Evolutionary conservation across 2,888 invertebrate species (phyloP).

Genomic region (Luffia ferchaultella): DNA sequence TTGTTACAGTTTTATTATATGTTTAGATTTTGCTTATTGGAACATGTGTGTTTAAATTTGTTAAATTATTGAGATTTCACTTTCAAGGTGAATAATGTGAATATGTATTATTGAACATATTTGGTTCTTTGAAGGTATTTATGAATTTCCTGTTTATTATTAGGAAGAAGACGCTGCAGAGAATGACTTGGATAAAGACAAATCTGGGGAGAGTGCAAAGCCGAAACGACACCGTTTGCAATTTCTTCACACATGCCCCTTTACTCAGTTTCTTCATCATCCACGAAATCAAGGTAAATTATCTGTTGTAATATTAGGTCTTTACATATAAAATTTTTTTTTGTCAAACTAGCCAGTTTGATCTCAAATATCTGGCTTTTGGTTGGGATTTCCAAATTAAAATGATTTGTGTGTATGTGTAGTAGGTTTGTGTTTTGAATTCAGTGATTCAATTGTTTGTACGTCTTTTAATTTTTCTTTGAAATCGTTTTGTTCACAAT

Average conservation of each 20-base stretch:
- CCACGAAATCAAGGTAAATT: constrained; percentile 28
- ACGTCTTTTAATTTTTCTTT: too few species aligned
- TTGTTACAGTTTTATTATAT: too few species aligned
- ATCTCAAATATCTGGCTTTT: too few species aligned
- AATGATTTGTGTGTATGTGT: too few species aligned
- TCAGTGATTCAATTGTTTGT: too few species aligned
- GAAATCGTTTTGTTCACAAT: too few species aligned
- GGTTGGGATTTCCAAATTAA: too few species aligned
- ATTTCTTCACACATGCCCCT: constrained; percentile 43
- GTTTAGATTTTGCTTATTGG: too few species aligned
- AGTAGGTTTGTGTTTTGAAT: too few species aligned
- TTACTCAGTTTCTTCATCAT: constrained; percentile 45
- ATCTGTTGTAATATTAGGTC: neutral
- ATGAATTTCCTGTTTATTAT: neutral
- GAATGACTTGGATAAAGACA: constrained; percentile 41
- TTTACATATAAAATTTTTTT: neutral
- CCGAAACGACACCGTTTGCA: constrained; percentile 41
- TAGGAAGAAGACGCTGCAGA: constrained; percentile 45
- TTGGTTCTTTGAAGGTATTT: neutral
- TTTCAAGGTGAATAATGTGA: neutral
- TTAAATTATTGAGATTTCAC: neutral
- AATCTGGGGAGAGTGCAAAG: constrained; percentile 40
- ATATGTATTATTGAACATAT: neutral
- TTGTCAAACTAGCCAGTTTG: too few species aligned
- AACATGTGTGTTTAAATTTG: too few species aligned